phyloP scores from a whole-genome alignment of 2,797 vertebrate genomes.

The Cryptoprocta ferox region DNA sequence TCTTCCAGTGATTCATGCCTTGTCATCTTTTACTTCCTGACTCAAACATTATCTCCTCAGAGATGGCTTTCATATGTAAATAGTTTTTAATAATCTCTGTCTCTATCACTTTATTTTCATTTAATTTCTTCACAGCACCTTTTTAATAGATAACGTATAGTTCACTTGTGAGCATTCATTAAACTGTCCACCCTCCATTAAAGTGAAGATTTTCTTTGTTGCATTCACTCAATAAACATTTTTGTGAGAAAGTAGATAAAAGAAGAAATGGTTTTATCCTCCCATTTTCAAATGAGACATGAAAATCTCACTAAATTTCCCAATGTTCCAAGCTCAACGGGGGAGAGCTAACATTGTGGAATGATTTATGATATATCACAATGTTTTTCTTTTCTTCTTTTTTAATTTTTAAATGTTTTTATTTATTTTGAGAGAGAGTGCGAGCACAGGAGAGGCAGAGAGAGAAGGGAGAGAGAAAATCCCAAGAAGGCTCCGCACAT shows the following conservation, averaged over 20 bases:
- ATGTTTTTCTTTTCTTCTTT: background rate
- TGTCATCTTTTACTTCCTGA: background rate
- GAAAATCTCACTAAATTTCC: background rate
- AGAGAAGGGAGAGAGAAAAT: too few relatives aligned
- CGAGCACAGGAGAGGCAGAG: too few relatives aligned
- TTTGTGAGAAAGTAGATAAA: background rate
- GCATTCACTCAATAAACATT: background rate
- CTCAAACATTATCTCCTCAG: background rate
- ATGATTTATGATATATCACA: background rate
- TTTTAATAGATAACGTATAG: background rate
- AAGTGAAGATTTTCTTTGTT: background rate
- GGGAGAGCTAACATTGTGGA: background rate
- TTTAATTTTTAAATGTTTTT: too few relatives aligned
- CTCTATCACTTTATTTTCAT: background rate
- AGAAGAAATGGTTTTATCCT: background rate
- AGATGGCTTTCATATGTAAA: background rate
- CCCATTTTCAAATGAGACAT: background rate
- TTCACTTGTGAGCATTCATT: background rate
- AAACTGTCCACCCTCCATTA: background rate
- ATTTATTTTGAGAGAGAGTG: too few relatives aligned
- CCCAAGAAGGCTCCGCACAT: too few relatives aligned
- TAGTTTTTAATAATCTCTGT: background rate
- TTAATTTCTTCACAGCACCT: background rate
- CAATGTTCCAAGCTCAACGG: background rate
- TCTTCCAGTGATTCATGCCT: background rate